Percentiles rank a stretch among this genome's conserved stretches.
Conservation (phyloP, 64 coral and sea anemone genomes). For the Pachyseris speciosa region DNA sequence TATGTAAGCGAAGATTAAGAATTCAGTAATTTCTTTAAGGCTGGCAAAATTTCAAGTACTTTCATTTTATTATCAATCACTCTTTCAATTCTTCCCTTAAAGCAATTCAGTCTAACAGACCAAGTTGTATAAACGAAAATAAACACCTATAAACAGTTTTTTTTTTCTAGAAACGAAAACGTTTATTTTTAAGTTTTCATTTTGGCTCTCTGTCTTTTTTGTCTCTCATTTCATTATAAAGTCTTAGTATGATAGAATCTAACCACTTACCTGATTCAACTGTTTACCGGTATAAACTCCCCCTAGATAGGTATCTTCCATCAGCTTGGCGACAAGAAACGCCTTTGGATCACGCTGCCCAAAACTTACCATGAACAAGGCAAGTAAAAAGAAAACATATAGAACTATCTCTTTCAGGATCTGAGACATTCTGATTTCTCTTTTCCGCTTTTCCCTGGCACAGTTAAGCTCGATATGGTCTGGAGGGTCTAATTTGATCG, state of each 20-base stretch:
- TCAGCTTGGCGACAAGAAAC: conserved; percentile 39
- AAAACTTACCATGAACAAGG: conserved; percentile 56
- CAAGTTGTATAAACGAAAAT: too few relatives aligned
- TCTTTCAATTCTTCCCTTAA: too few relatives aligned
- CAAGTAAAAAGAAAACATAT: conserved; percentile 59
- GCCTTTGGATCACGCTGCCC: conserved; percentile 73
- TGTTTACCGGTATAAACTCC: conserved; percentile 47
- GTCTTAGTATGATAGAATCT: not conserved
- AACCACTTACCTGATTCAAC: conserved; percentile 38
- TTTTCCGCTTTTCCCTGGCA: conserved; percentile 16
- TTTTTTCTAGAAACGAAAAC: too few relatives aligned
- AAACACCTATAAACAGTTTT: too few relatives aligned
- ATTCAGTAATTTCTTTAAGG: too few relatives aligned
- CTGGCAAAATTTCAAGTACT: too few relatives aligned
- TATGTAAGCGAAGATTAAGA: too few relatives aligned
- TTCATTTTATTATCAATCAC: too few relatives aligned
- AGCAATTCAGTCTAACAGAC: too few relatives aligned
- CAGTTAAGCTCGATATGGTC: conserved; percentile 19
- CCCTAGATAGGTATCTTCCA: conserved; percentile 62
- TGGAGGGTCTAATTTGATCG: conserved; percentile 6
- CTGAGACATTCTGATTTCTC: conserved; percentile 48
- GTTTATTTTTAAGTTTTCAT: too few relatives aligned
- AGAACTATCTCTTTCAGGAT: conserved; percentile 39
- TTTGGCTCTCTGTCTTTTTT: too few relatives aligned
- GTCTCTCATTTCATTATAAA: too few relatives aligned